Evolutionary conservation across 2,797 vertebrate genomes (phyloP).

Genomic region (Acestrorhynchus altus): DNA sequence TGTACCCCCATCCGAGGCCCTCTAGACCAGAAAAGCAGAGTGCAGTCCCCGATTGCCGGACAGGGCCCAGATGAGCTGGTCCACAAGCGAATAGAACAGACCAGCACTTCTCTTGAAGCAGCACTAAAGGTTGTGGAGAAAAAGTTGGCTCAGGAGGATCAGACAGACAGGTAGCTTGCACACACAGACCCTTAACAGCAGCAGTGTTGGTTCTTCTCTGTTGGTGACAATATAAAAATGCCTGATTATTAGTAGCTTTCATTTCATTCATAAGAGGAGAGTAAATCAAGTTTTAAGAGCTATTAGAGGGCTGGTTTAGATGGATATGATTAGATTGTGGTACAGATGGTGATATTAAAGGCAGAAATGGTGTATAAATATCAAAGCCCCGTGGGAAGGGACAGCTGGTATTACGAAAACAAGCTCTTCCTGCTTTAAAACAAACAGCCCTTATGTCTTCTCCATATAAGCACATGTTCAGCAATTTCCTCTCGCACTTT

Average conservation of each 20-base stretch:
- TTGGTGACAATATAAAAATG: neutral
- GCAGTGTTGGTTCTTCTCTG: neutral
- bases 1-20: constrained; percentile 26
- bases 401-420: constrained; percentile 41
- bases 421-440: constrained; percentile 22
- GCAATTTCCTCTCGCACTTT: constrained; percentile 15
- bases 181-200: constrained; percentile 1
- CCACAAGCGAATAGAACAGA: constrained; percentile 87
- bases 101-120: constrained; percentile 85
- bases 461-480: constrained; percentile 20
- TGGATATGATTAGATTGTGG: neutral
- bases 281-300: neutral
- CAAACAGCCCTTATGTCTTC: constrained; percentile 16
- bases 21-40: constrained; percentile 60
- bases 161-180: constrained; percentile 76
- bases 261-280: neutral
- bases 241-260: neutral
- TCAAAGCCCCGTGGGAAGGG: constrained; percentile 19
- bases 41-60: constrained; percentile 48
- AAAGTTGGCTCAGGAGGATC: constrained; percentile 79
- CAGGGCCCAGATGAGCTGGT: constrained; percentile 59
- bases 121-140: constrained; percentile 84
- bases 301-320: neutral
- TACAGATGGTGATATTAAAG: constrained; percentile 6
- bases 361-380: constrained; percentile 7